Percentiles rank a stretch among this genome's conserved stretches.
Evolutionary conservation across 2,888 invertebrate species (phyloP).

Genomic region (Harpalus rubripes): DNA sequence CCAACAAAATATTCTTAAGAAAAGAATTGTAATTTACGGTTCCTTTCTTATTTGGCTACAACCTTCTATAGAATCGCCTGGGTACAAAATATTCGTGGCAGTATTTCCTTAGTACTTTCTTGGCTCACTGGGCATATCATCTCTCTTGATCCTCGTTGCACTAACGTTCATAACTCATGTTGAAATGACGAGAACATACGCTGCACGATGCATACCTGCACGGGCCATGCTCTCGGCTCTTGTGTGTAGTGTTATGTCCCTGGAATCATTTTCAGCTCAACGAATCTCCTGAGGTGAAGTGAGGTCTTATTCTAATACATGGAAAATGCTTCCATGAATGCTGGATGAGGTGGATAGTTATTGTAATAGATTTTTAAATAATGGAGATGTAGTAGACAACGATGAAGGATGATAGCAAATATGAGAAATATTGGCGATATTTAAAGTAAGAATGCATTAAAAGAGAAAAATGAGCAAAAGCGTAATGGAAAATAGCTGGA

Average conservation of each 20-base stretch:
- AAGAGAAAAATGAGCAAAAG: too few relatives aligned
- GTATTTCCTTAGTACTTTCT: not conserved
- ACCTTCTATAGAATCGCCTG: not conserved
- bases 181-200: constrained; percentile 27
- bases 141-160: constrained; percentile 12
- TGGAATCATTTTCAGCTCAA: constrained; percentile 40
- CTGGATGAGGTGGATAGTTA: not conserved
- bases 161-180: constrained; percentile 29
- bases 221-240: not conserved
- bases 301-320: constrained; percentile 26
- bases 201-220: not conserved
- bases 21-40: not conserved
- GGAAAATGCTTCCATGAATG: constrained; percentile 25
- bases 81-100: not conserved
- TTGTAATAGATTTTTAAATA: not conserved
- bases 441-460: too few relatives aligned
- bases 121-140: constrained; percentile 9
- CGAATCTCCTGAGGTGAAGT: constrained; percentile 24
- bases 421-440: not conserved
- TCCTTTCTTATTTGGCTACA: not conserved
- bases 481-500: not conserved
- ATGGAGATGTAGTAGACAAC: not conserved
- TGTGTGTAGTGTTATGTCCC: constrained; percentile 35
- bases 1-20: too few relatives aligned
- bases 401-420: not conserved